A percentile compares a stretch with the other conserved stretches of the same genome.
Evolutionary conservation across 1,140 invertebrate species (phyloP).

Genomic region (Magallana angulata): DNA sequence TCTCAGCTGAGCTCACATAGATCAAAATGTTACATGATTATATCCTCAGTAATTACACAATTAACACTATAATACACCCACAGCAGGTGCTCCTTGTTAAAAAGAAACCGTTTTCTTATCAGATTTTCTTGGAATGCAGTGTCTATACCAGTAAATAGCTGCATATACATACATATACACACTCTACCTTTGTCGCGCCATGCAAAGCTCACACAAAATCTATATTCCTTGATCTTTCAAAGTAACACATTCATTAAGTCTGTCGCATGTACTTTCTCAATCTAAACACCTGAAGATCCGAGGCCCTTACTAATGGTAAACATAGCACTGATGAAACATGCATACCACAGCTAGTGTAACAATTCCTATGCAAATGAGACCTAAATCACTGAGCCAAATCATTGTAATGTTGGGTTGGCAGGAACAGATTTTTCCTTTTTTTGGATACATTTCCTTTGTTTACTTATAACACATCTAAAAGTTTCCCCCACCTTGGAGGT

Average conservation of each 20-base stretch:
- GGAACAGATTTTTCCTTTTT: neutral
- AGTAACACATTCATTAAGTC: too few relatives aligned
- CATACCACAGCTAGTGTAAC: neutral
- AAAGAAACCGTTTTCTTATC: neutral
- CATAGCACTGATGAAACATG: slow-evolving; percentile 23
- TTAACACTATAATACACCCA: neutral
- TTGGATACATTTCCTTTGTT: slow-evolving; percentile 8
- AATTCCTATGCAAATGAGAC: slow-evolving; percentile 34
- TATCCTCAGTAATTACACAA: slow-evolving; percentile 24
- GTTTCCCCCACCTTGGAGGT: neutral
- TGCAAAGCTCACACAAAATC: too few relatives aligned
- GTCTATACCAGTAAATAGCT: too few relatives aligned
- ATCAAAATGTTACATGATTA: slow-evolving; percentile 1
- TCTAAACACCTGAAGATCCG: too few relatives aligned
- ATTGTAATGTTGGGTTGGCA: neutral
- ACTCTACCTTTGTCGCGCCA: too few relatives aligned
- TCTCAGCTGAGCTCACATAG: neutral
- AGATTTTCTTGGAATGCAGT: neutral
- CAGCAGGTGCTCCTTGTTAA: neutral
- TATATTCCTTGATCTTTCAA: too few relatives aligned
- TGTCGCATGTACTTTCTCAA: too few relatives aligned
- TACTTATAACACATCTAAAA: neutral
- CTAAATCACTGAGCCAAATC: slow-evolving; percentile 27
- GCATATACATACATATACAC: too few relatives aligned
- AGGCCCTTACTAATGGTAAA: neutral